Evolutionary conservation across 2,888 invertebrate species (phyloP), one percentile per base, ranked within the genome.

Genomic region (Fabriciana adippe): DNA sequence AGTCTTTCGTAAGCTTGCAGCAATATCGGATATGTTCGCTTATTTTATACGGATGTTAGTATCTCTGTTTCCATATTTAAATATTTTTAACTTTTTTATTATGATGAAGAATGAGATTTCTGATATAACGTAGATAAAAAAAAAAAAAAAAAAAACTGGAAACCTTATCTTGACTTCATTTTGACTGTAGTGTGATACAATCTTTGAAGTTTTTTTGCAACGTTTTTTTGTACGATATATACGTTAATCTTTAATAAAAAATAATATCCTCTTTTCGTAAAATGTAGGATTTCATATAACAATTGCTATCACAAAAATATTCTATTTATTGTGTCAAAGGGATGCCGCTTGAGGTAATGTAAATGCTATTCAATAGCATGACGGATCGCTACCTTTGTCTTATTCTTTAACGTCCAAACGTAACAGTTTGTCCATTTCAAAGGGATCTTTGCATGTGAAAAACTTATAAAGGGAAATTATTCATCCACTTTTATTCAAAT

Each of bases 401-500:
- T 69, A 69, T 64, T 66, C 55, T 64, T 64, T 62, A 57, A 67
- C 64, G 60, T 66, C 67, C 67, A 53, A 64, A 66, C 66, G 68
- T 63, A 69, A 66, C 16, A 55, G 53, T 26, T 54, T 56, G 64
- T 41, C 57, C 63, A 35, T 67, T 68, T 55, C 57, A 69, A 73
- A 66, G 69, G 73, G 69, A 67, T 59, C 64, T 62, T 70, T 63
- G 67, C 59, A 67, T 70, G 68, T 68, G 68, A 70, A 69, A 71
- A 70, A 66, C 55, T 61, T 66, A 68, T 68, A 53, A 66, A 69
- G 66, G 69, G 69, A 72, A 69, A 70, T 69, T 69, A 73, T 70
- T 70, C 69, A 66, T 67, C 56, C 64, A 48, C 54, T 54, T 69
- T 68, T 69, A 73, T 73, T 71, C 67, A 72, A 71, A 68, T 69